A percentile compares a stretch with the other conserved stretches of the same genome.
These are phyloP conservation scores for Antigone vipio DNA, from an alignment of 2,113 vertebrate species.

Conservation along the genomic window DNA sequence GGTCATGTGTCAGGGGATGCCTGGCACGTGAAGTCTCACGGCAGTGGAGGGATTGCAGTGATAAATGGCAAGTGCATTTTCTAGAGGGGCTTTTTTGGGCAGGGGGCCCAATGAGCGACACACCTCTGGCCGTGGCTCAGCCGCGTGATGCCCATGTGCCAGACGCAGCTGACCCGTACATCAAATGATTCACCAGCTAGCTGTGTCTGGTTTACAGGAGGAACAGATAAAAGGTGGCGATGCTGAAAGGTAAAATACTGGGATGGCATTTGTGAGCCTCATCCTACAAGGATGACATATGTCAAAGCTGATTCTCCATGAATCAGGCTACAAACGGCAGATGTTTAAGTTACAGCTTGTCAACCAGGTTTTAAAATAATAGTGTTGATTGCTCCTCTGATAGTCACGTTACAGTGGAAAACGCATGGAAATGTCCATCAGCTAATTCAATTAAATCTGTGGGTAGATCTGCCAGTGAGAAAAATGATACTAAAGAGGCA, in stretches of 20 bases:
- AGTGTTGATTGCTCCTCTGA: background rate
- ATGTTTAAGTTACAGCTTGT: background rate
- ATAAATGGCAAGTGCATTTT: background rate
- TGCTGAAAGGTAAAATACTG: background rate
- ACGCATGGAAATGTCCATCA: background rate
- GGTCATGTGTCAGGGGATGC: background rate
- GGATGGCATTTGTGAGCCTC: background rate
- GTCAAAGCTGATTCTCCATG: background rate
- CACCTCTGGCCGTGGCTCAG: background rate
- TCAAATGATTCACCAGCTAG: background rate
- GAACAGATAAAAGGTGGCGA: accelerated
- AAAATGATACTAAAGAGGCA: background rate
- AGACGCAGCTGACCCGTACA: background rate
- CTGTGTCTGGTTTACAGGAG: background rate
- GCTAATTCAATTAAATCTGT: background rate
- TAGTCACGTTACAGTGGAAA: background rate
- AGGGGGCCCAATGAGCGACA: background rate
- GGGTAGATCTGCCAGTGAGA: background rate
- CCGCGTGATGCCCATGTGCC: background rate
- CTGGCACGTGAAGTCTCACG: background rate
- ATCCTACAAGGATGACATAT: background rate
- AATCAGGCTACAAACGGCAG: background rate
- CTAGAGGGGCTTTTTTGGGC: background rate
- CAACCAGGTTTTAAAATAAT: background rate
- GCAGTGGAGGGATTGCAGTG: background rate